Evolutionary conservation across 2,113 vertebrate genomes (phyloP), one percentile per base, ranked within the genome.

Genomic region (Toxotes chatareus): DNA sequence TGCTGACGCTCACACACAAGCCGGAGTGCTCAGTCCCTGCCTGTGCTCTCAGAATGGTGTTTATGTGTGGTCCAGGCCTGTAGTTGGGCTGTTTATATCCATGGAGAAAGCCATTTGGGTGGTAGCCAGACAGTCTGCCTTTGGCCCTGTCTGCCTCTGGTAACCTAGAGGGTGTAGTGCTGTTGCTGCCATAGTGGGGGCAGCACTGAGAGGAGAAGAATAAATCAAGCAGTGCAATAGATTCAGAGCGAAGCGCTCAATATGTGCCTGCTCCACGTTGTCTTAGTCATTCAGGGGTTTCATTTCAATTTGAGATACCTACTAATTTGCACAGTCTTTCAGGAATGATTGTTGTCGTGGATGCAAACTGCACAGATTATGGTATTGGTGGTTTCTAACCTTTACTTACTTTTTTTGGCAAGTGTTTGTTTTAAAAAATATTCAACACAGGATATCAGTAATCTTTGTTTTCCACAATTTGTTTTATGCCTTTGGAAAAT

Each of bases 31-130:
- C 57, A 49, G 60, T 67, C 65, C 61, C 34, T 31, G 77, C 57
- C 73, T 44, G 72, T 46, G 80, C 76, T 84, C 73, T 73, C 85
- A 86, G 79, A 65, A 76, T 74, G 87, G 86, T 94, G 90, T 93
- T 92, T 92, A 93, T 94, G 93, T 92, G 87, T 88, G 90, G 83
- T 85, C 88, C 85, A 60, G 82, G 85, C 81, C 84, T 86, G 83
- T 85, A 76, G 76, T 77, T 65, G 72, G 87, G 47, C 88, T 92
- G 91, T 94, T 94, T 94, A 93, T 94, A 90, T 92, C 90, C 91
- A 79, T 86, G 85, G 85, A 93, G 88, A 93, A 93, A 93, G 84
- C 82, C 86, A 86, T 94, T 92, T 93, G 93, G 93, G 89, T 38
- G 53, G 83, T 49, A 88, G 86, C 89, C 90, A 93, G 92, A 73